Base-by-base conservation (phyloP, 2,888 invertebrate species). In the Synergus itoensis region DNA sequence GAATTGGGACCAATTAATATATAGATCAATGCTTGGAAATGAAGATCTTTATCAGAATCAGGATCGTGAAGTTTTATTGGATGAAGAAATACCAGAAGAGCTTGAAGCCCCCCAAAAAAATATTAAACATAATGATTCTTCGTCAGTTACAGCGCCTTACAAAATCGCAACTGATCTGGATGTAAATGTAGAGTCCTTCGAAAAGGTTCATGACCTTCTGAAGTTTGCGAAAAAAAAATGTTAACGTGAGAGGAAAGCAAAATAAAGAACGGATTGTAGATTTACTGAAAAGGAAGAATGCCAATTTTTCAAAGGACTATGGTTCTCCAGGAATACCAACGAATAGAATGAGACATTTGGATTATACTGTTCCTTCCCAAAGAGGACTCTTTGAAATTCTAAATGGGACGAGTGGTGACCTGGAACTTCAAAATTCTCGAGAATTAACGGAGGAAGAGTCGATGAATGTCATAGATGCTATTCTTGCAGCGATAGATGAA, bases 131-230 rank as follows among this genome's bases (percentile, higher is more conserved):
- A 14, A 67, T 65, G 28, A 36, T 73, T 73, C 73, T 73, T 53
- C 36, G 8, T 16, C 28, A 9, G n/a, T 16, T 16, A 53, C 69
- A 73, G 48, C 9, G 11, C 53, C 53, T 73, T 53, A 36, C 16
- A 36, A 73, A 53, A 73, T 53, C n/a, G 53, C 53, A 53, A 36
- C 53, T n/a, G 73, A 73, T 73, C 53, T 53, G 11, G 73, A 73
- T 73, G n/a, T 40, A 73, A 73, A 73, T 73, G 36, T 53, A 73
- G 48, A 53, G 36, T 73, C 53, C 36, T 73, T 73, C 36, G 11
- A 36, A 53, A 36, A 36, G 11, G 73, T 73, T 73, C 73, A 73
- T 53, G 73, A n/a, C 36, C 73, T 53, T 73, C 36, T 28, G 48
- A 73, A 73, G 36, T 36, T 73, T 36, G 53, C 7, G 28, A 11